phyloP scores from a whole-genome alignment of 2,113 vertebrate genomes.

The Cryptoleucopteryx plumbea region DNA sequence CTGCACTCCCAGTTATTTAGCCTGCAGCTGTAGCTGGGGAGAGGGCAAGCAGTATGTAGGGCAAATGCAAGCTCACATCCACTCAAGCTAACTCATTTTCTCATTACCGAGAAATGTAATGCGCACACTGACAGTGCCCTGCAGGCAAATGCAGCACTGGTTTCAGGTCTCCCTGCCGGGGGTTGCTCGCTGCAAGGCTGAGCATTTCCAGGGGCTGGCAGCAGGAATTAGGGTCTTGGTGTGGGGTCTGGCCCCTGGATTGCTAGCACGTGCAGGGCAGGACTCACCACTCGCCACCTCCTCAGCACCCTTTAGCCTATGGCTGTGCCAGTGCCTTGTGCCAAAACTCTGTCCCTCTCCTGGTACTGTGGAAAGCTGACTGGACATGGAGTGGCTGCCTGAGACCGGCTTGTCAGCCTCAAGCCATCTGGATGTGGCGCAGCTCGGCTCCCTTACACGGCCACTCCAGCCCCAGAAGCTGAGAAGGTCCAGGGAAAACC shows the following conservation, averaged over 20 bases:
- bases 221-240: not conserved
- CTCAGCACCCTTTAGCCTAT: not conserved
- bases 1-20: not conserved
- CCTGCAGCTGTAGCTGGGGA: not conserved
- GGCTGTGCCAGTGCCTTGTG: not conserved
- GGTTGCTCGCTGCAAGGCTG: not conserved
- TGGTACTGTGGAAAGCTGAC: not conserved
- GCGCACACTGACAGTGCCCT: not conserved
- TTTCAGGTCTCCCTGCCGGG: fast-evolving
- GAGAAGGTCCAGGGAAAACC: not conserved
- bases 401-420: not conserved
- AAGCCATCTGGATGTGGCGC: not conserved
- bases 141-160: not conserved
- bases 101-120: not conserved
- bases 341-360: not conserved
- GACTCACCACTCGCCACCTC: not conserved
- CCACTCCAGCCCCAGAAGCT: not conserved
- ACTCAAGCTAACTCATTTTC: not conserved
- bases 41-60: not conserved
- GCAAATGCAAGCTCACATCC: not conserved
- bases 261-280: not conserved
- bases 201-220: not conserved
- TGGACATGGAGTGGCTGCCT: not conserved
- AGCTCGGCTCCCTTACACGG: not conserved
- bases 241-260: not conserved